phyloP scores from a whole-genome alignment of 1,140 invertebrate genomes.

The Pachypsylla venusta region DNA sequence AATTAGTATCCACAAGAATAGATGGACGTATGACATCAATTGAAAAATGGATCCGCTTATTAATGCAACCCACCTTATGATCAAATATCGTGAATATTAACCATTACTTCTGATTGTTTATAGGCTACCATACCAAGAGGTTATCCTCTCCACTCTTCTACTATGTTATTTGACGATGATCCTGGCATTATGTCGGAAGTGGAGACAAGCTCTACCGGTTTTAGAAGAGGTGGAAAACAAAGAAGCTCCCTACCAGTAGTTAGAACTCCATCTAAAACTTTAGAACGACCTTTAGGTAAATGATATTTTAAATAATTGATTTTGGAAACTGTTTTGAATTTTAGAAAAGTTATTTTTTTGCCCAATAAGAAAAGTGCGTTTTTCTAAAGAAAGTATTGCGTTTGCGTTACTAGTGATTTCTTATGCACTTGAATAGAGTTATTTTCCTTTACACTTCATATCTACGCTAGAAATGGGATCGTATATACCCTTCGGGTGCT shows the following conservation, averaged over 20 bases:
- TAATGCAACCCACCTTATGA: too few relatives aligned
- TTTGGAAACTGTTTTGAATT: not conserved
- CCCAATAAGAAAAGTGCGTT: not conserved
- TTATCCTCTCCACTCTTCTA: slow-evolving; percentile 53
- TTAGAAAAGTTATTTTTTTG: not conserved
- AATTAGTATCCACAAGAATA: too few relatives aligned
- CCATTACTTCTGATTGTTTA: slow-evolving; percentile 14
- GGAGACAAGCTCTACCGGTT: slow-evolving; percentile 83
- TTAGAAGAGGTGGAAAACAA: slow-evolving; percentile 75
- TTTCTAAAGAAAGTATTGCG: too few relatives aligned
- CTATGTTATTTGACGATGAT: slow-evolving; percentile 77
- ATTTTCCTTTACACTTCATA: too few relatives aligned
- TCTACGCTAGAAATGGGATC: too few relatives aligned
- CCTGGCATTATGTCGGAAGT: slow-evolving; percentile 95
- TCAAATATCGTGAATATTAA: too few relatives aligned
- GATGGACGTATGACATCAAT: too few relatives aligned
- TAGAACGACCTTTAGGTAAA: slow-evolving; percentile 76
- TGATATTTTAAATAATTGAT: slow-evolving; percentile 14
- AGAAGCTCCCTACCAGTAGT: slow-evolving; percentile 85
- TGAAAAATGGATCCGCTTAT: too few relatives aligned
- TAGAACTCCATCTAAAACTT: slow-evolving; percentile 81
- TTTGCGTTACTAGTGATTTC: too few relatives aligned
- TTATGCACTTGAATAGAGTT: too few relatives aligned
- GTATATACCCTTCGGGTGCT: too few relatives aligned
- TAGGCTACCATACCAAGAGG: slow-evolving; percentile 53